Percentiles rank a stretch among this genome's conserved stretches.
These are phyloP conservation scores for Helicoverpa zea DNA, from an alignment of 1,140 invertebrate genomes.

Conservation along the genomic window DNA sequence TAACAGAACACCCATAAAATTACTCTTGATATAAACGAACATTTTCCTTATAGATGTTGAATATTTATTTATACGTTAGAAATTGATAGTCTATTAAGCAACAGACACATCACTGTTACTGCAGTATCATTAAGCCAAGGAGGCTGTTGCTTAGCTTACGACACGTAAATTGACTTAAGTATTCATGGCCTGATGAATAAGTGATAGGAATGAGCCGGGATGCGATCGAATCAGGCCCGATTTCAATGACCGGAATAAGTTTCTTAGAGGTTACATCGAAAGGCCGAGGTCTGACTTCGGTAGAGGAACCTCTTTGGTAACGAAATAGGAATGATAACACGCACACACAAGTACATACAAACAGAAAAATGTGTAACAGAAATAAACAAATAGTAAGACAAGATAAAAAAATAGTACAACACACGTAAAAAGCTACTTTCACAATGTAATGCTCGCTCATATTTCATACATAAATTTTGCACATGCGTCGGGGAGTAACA, in stretches of 20 bases:
- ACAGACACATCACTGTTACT: conserved; percentile 60
- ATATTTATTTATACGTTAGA: conserved; percentile 46
- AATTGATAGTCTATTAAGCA: conserved; percentile 57
- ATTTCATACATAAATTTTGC: conserved; percentile 78
- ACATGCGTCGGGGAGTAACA: conserved; percentile 72
- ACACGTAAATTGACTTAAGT: conserved; percentile 77
- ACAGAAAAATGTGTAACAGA: conserved; percentile 42
- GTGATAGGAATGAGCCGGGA: conserved; percentile 73
- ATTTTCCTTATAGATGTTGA: background rate
- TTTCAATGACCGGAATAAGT: conserved; percentile 77
- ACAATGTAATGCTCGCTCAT: conserved; percentile 62
- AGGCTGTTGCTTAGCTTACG: conserved; percentile 71
- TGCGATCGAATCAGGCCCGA: conserved; percentile 73
- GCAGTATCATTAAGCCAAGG: conserved; percentile 75
- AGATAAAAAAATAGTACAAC: conserved; percentile 54
- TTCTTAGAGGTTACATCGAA: conserved; percentile 49
- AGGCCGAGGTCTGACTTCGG: conserved; percentile 22
- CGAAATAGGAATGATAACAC: conserved; percentile 38
- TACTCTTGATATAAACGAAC: background rate
- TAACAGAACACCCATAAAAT: background rate
- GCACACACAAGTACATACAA: conserved; percentile 11
- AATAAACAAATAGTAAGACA: conserved; percentile 45
- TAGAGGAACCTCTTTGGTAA: background rate
- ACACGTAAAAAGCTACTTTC: conserved; percentile 58
- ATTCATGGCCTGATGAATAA: conserved; percentile 83